Evolutionary conservation across 2,888 invertebrate species (phyloP), one percentile per base, ranked within the genome.

Genomic region (Cerastis rubricosa): DNA sequence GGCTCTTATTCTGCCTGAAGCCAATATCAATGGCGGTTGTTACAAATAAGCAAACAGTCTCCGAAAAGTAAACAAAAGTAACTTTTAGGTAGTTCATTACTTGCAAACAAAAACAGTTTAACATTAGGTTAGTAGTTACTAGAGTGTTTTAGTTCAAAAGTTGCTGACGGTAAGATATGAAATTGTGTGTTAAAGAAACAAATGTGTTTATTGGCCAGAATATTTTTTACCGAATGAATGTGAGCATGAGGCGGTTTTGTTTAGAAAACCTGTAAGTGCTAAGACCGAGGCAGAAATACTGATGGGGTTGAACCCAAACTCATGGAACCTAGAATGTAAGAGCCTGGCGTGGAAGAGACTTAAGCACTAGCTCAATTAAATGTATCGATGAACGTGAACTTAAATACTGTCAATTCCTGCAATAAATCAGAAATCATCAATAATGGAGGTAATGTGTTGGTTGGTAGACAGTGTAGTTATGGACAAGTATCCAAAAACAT

Each of bases 131-230:
- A 19, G 12, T 66, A 51, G 25, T 57, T 17, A 35, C 35, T 57
- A 67, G 14, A 59, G 12, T 47, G 65, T 71, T 82, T 66, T 61
- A 19, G 25, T 49, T n/a, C 57, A 45, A 72, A 25, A 9, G 40
- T 35, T 59, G 35, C 64, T 64, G 67, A 59, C 43, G 22, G 8
- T 64, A 43, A 71, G 12, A 25, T 35, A 59, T 54, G 17, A 57
- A 49, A 59, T 9, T 17, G 25, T 19, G 66, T 57, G 54, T 54
- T 61, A 57, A 51, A 22, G 3, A 22, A 22, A 51, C n/a, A 25
- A n/a, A 40, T 40, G 40, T 8, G 45, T 45, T 45, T 19, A 51
- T 51, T 81, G 35, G 45, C 65, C 66, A 49, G 59, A 57, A 51
- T 40, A 14, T 22, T 22, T 22, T 63, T 73, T 47, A 22, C 69